A percentile compares a stretch with the other conserved stretches of the same genome.
These are phyloP conservation scores for Leptothorax acervorum DNA, from an alignment of 2,888 invertebrate species.

Conservation along the genomic window DNA sequence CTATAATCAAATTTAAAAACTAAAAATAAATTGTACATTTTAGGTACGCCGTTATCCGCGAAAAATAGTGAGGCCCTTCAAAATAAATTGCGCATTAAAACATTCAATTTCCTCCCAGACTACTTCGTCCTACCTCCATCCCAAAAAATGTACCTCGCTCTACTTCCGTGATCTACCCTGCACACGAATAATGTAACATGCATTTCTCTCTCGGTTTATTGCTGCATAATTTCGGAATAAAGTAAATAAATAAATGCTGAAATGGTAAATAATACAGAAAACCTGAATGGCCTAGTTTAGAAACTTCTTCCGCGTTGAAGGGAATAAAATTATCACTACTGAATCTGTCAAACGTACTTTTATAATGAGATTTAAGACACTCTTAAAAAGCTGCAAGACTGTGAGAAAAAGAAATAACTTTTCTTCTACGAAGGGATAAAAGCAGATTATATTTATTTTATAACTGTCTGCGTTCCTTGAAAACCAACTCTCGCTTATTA, in stretches of 20 bases:
- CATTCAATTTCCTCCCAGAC: conserved; percentile 5
- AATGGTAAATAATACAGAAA: conserved; percentile 18
- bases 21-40: neutral
- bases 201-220: conserved; percentile 20
- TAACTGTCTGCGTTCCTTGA: conserved; percentile 25
- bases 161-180: neutral
- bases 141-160: neutral
- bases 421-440: conserved; percentile 54
- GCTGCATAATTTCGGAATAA: neutral
- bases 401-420: conserved; percentile 57
- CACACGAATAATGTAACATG: neutral
- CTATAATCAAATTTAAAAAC: neutral
- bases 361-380: conserved; percentile 68
- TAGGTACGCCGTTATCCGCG: neutral
- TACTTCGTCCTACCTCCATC: neutral
- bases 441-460: conserved; percentile 68
- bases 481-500: conserved; percentile 32
- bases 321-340: conserved; percentile 58
- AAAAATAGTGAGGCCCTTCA: neutral
- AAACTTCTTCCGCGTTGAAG: conserved; percentile 30
- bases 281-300: conserved; percentile 9
- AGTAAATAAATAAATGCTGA: conserved; percentile 37
- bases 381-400: conserved; percentile 66
- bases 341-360: conserved; percentile 65
- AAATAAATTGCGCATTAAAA: conserved; percentile 33